Conservation (phyloP, 2,888 invertebrate genomes). For the Drosophila mercatorum region DNA sequence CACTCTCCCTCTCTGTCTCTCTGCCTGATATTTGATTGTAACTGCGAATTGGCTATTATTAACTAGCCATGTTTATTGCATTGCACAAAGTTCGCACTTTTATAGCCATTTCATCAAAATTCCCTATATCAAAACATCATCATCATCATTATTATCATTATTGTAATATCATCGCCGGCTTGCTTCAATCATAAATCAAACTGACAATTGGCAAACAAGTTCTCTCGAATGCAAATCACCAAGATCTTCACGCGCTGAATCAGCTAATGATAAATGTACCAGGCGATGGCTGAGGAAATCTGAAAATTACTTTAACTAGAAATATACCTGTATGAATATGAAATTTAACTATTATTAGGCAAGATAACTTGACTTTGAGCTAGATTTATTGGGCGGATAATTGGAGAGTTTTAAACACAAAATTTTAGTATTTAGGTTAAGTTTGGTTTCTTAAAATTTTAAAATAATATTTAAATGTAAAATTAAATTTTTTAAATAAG, state of each 20-base stretch:
- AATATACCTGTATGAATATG: neutral
- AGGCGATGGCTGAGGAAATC: neutral
- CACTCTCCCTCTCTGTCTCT: neutral
- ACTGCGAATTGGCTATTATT: constrained; percentile 13
- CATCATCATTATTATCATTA: constrained; percentile 19
- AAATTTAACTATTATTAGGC: neutral
- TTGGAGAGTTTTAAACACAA: neutral
- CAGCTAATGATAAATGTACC: constrained; percentile 19
- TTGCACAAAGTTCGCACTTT: constrained; percentile 18
- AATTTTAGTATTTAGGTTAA: too few relatives aligned
- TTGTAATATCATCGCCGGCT: constrained; percentile 4
- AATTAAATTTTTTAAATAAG: too few relatives aligned
- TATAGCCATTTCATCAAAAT: constrained; percentile 17
- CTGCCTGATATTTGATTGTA: neutral
- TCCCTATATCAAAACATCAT: constrained; percentile 21
- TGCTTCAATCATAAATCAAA: constrained; percentile 24
- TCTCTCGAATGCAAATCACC: constrained; percentile 10
- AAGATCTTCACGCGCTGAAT: constrained; percentile 17
- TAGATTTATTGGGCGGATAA: neutral
- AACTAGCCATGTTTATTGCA: constrained; percentile 23
- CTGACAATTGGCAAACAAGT: constrained; percentile 38
- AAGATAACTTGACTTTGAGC: neutral
- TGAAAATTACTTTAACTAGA: neutral
- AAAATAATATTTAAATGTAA: too few relatives aligned
- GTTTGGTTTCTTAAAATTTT: too few relatives aligned